Evolutionary conservation across 2,113 vertebrate species (phyloP), one percentile per base, ranked within the genome.

Genomic region (Origma solitaria): DNA sequence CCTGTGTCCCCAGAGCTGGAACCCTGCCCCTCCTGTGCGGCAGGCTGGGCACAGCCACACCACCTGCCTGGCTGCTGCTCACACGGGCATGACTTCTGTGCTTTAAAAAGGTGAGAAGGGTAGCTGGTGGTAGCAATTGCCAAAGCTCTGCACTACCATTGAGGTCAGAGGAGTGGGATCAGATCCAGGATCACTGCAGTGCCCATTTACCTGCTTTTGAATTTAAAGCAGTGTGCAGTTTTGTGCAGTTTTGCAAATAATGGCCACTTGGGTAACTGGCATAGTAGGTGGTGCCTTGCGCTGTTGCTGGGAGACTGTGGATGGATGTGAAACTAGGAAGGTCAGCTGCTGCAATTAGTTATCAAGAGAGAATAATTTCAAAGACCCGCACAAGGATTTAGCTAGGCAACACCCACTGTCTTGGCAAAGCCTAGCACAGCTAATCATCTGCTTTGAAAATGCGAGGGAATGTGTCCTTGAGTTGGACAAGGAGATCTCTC

Each of bases 401-500:
- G 38, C 77, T 54, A 13, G 92, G 81, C 50, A 88, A 4, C 47
- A 78, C 77, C 76, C 77, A 82, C 80, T 69, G 69, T 60, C 62
- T 94, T 90, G 65, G 72, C 83, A 93, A 80, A 90, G 69, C 51
- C 33, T 57, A 27, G 60, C 14, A 49, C n/a, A 86, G n/a, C 69
- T 94, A 77, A 90, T 91, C 35, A 87, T 85, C 70, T 82, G 69
- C 73, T 95, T 89, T 87, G 78, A 87, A 89, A 91, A 69, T 65
- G 21, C 0, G 4, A 80, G 10, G 0, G 3, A 91, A 69, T 58
- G 35, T 0, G 0, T 58, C 72, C 78, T 93, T 85, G 70, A 87
- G 35, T 49, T 82, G 64, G 42, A 75, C 72, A 75, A 82, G 62
- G 79, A 62, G 54, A 77, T 45, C 28, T 61, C 62, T 75, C 51